These are phyloP conservation scores for Thumatha senex DNA, from an alignment of 2,888 invertebrate species.

Conservation along the genomic window DNA sequence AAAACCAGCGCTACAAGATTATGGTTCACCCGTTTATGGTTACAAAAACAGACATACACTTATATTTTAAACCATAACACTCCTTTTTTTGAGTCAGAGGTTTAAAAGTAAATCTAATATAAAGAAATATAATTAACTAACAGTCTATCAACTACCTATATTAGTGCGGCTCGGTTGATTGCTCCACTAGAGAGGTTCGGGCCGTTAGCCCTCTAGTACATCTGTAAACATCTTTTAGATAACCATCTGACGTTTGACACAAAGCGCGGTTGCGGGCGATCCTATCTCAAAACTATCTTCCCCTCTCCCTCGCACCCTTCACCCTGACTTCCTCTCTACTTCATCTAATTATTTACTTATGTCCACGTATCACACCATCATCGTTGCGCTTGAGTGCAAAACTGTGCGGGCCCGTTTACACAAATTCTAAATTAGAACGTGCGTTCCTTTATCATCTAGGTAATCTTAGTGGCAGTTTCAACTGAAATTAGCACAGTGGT, in stretches of 20 bases:
- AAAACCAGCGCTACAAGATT: too few species aligned
- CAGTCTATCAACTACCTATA: constrained; percentile 58
- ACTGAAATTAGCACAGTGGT: constrained; percentile 52
- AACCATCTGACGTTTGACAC: constrained; percentile 82
- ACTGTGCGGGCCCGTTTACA: constrained; percentile 62
- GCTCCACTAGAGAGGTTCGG: constrained; percentile 63
- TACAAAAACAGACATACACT: too few species aligned
- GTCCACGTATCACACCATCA: constrained; percentile 74
- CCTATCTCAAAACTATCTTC: constrained; percentile 76
- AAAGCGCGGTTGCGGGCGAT: constrained; percentile 80
- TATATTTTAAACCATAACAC: too few species aligned
- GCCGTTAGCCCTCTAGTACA: constrained; percentile 78
- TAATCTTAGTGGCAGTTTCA: constrained; percentile 63
- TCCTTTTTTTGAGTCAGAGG: neutral
- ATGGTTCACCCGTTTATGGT: neutral
- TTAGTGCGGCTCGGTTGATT: constrained; percentile 71
- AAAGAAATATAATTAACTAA: constrained; percentile 72
- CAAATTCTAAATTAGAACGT: constrained; percentile 73
- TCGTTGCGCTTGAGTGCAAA: constrained; percentile 78
- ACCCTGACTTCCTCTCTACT: constrained; percentile 62
- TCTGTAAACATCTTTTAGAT: constrained; percentile 82
- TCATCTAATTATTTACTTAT: constrained; percentile 82
- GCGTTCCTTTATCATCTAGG: constrained; percentile 68
- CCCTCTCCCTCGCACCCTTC: constrained; percentile 48
- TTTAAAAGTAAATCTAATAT: constrained; percentile 35